Base-by-base conservation (phyloP, 2,797 vertebrate genomes). In the Todus mexicanus region DNA sequence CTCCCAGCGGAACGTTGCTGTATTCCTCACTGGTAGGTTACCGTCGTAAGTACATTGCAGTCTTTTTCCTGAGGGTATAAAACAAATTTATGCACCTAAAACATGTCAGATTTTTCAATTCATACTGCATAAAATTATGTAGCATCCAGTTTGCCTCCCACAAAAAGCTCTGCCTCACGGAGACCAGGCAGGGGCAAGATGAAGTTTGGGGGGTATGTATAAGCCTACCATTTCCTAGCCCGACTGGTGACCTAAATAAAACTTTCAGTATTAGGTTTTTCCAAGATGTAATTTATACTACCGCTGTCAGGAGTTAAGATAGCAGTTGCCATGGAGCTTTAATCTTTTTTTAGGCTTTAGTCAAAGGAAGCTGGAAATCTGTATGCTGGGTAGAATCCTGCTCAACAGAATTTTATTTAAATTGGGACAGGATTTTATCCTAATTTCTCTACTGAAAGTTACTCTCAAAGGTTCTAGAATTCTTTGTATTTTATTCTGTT, bases 311-410 rank as follows among this genome's bases (percentile, higher is more conserved):
- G 89, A 96, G 82, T 95, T 93, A 95, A 95, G 92, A 94, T 70
- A 95, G 92, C 95, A 91, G 96, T 96, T 96, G 84, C 94, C 93
- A 96, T 96, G 96, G 94, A 95, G 94, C 87, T 95, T 93, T 95
- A 89, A 94, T 96, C 96, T 95, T 96, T 96, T 96, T 95, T 96
- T 95, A 96, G 95, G 82, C 50, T 92, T 91, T 72, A 95, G 91
- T 94, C 72, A 95, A 95, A 96, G 69, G 43, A 93, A 87, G 84
- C 82, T 94, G 59, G 59, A 91, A 92, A 93, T 93, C 89, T 91
- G 79, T 89, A 92, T 95, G 91, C 82, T 94, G 87, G 70, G 35
- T 91, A 87, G 82, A 95, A 87, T 38, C 29, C 79, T 77, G 61
- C 89, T 93, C 65, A 94, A 93, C 38, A 69, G 57, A 95, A 83